Conservation (phyloP, 2,797 vertebrate species). For the Pipistrellus kuhlii region DNA sequence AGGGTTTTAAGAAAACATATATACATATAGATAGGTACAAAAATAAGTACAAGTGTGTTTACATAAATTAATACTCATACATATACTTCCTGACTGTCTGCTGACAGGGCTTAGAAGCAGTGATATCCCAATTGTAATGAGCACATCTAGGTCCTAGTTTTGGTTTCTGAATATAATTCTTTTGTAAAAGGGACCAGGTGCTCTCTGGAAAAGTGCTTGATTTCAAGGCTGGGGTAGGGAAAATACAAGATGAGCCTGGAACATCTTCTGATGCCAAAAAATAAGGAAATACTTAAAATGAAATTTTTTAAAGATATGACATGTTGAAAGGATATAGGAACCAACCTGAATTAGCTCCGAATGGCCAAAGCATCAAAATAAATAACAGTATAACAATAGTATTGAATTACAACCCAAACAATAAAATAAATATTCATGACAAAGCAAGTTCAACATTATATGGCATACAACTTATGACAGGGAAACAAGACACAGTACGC, state of each 20-base stretch:
- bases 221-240: background rate
- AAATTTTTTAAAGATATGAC: background rate
- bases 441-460: constrained; percentile 10
- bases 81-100: background rate
- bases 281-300: constrained; percentile 39
- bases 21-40: background rate
- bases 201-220: background rate
- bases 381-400: background rate
- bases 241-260: constrained; percentile 13
- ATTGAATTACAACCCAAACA: constrained; percentile 26
- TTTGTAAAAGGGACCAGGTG: background rate
- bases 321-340: constrained; percentile 15
- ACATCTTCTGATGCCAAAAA: background rate
- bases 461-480: background rate
- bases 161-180: constrained; percentile 38
- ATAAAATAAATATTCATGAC: background rate
- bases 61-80: background rate
- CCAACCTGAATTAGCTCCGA: constrained; percentile 7
- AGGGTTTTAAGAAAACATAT: background rate
- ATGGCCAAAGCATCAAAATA: constrained; percentile 34
- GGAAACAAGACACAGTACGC: background rate
- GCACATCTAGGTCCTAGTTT: background rate
- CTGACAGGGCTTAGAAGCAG: background rate
- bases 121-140: background rate
- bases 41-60: background rate